A percentile compares a stretch with the other conserved stretches of the same genome.
These are phyloP conservation scores for Goniozus legneri DNA, from an alignment of 1,140 invertebrate species.

Conservation along the genomic window DNA sequence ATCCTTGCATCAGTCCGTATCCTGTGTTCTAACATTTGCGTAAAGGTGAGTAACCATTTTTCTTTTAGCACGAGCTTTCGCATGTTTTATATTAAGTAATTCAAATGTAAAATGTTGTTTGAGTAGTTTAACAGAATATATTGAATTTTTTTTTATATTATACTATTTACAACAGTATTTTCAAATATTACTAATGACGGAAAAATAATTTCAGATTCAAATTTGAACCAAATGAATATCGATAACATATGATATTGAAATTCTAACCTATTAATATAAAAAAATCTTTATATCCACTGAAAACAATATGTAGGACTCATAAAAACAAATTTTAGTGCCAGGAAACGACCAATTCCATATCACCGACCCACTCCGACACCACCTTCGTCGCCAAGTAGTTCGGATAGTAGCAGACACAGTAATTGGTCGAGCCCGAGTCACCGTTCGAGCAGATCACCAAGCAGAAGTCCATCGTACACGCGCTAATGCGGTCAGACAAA, in stretches of 20 bases:
- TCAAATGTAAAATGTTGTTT: no score
- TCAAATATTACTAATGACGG: no score
- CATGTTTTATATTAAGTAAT: slow-evolving; percentile 29
- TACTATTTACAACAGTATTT: no score
- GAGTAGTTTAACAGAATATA: no score
- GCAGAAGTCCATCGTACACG: slow-evolving; percentile 43
- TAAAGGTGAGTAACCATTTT: slow-evolving; percentile 34
- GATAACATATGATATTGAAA: no score
- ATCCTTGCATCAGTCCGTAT: slow-evolving; percentile 18
- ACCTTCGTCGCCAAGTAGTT: slow-evolving; percentile 65
- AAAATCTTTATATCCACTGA: background rate
- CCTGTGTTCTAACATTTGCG: slow-evolving; percentile 13
- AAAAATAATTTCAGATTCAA: no score
- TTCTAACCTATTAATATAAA: no score
- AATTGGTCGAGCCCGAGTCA: slow-evolving; percentile 53
- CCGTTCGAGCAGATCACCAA: slow-evolving; percentile 48
- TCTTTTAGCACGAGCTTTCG: slow-evolving; percentile 28
- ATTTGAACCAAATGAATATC: no score
- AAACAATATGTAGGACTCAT: slow-evolving; percentile 13
- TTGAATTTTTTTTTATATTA: no score
- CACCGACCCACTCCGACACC: slow-evolving; percentile 76
- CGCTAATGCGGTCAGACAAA: slow-evolving; percentile 20
- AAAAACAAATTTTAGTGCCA: slow-evolving; percentile 65
- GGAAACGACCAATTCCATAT: slow-evolving; percentile 87
- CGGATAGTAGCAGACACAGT: slow-evolving; percentile 58